These are phyloP conservation scores for Volucella zonaria DNA, from an alignment of 2,888 invertebrate genomes.

Conservation along the genomic window DNA sequence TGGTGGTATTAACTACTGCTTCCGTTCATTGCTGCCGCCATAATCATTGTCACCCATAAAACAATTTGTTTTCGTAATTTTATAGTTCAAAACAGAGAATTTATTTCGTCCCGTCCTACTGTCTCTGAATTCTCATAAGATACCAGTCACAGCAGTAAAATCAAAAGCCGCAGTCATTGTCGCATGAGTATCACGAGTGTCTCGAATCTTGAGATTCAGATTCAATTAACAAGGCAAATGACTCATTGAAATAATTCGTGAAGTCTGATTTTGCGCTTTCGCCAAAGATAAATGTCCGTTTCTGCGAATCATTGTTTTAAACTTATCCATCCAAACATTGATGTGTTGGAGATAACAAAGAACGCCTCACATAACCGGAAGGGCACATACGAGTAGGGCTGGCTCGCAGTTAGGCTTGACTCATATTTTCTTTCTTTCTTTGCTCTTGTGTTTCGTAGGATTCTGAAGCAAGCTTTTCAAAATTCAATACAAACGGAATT, in stretches of 20 bases:
- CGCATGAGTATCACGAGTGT: too few relatives aligned
- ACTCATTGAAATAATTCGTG: constrained; percentile 34
- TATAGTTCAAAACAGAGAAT: constrained; percentile 17
- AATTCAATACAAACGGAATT: neutral
- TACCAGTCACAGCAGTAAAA: too few relatives aligned
- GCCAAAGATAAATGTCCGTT: neutral
- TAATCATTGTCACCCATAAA: constrained; percentile 29
- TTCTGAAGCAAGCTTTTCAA: neutral
- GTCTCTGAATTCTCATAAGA: neutral
- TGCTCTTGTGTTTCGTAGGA: neutral
- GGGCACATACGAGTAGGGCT: neutral
- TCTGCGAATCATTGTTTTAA: neutral
- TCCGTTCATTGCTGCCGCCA: constrained; percentile 17
- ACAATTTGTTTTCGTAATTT: neutral
- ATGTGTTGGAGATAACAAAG: constrained; percentile 55
- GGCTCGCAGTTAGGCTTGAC: constrained; percentile 1
- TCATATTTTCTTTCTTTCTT: constrained; percentile 1
- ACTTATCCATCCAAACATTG: constrained; percentile 34
- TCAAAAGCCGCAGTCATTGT: too few relatives aligned
- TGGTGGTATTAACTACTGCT: constrained; percentile 12
- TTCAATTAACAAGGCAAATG: constrained; percentile 26
- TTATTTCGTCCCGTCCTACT: constrained; percentile 6
- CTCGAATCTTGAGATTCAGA: neutral
- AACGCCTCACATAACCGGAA: constrained; percentile 44
- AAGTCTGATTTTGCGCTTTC: constrained; percentile 10